Conservation (phyloP, 2,888 invertebrate species). For the Poecilobothrus nobilitatus region DNA sequence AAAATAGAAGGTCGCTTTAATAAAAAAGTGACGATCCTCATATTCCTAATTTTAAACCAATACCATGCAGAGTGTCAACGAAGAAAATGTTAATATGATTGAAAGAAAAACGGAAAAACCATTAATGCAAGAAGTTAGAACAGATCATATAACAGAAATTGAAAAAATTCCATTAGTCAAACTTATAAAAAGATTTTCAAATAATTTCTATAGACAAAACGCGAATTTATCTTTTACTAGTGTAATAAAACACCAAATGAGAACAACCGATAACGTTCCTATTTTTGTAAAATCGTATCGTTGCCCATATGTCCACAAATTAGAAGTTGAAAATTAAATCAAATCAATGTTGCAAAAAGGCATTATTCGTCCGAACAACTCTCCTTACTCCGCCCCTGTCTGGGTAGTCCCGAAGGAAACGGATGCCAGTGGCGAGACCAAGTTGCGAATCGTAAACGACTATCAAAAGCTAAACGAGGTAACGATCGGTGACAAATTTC, state of each 20-base stretch:
- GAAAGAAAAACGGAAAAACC: no score
- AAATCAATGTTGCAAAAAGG: constrained; percentile 13
- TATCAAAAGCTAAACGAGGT: constrained; percentile 15
- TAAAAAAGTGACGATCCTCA: no score
- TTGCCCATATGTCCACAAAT: neutral
- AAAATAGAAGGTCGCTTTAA: no score
- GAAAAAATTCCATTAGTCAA: no score
- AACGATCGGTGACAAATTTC: constrained; percentile 12
- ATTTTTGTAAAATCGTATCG: neutral
- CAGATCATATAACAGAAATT: no score
- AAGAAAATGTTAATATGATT: no score
- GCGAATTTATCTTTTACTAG: neutral
- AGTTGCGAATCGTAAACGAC: constrained; percentile 13
- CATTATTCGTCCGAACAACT: constrained; percentile 13
- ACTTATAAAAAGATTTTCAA: no score
- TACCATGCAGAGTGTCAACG: no score
- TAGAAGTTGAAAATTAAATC: constrained; percentile 15
- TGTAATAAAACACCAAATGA: constrained; percentile 2
- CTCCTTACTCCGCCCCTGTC: neutral
- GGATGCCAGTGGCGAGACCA: constrained; percentile 2
- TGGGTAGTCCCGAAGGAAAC: constrained; percentile 12
- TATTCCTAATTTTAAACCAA: no score
- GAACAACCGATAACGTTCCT: neutral
- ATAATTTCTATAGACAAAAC: neutral
- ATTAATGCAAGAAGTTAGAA: no score